Percentiles rank a stretch among this genome's conserved stretches.
Conservation (phyloP, 2,113 vertebrate genomes). For the Rhagologus leucostigma region DNA sequence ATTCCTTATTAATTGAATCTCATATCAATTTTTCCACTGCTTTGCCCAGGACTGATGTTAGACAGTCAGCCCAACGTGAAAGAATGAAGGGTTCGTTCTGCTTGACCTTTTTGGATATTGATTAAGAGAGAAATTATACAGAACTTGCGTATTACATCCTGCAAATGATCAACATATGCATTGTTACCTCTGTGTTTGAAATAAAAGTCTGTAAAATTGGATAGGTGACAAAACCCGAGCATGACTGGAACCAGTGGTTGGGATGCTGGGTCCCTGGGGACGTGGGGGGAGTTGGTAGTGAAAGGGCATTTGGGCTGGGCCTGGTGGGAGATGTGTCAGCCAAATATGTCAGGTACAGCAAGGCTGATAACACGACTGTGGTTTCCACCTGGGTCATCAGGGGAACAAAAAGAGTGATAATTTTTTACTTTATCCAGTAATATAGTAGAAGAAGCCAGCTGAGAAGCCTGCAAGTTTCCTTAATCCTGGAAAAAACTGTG, state of each 20-base stretch:
- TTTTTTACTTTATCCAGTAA: neutral
- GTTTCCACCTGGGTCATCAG: neutral
- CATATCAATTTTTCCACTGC: neutral
- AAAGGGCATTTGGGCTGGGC: neutral
- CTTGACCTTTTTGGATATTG: neutral
- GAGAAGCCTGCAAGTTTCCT: neutral
- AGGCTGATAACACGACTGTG: neutral
- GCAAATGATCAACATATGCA: neutral
- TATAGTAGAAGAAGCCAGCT: neutral
- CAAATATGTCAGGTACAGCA: neutral
- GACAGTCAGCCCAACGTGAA: neutral
- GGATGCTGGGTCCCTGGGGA: neutral
- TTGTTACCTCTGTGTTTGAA: neutral
- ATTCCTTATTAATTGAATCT: neutral
- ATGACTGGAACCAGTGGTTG: fast-evolving
- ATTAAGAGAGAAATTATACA: neutral
- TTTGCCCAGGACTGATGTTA: neutral
- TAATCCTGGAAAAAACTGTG: neutral
- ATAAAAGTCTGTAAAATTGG: neutral
- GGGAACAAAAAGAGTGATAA: neutral
- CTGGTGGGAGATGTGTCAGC: neutral
- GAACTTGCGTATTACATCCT: neutral
- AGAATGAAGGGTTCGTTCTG: neutral
- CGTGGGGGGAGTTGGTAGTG: too few relatives aligned
- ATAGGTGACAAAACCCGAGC: neutral